Base-by-base conservation (phyloP, 2,797 vertebrate genomes). In the Mormyrus hasselquistii region DNA sequence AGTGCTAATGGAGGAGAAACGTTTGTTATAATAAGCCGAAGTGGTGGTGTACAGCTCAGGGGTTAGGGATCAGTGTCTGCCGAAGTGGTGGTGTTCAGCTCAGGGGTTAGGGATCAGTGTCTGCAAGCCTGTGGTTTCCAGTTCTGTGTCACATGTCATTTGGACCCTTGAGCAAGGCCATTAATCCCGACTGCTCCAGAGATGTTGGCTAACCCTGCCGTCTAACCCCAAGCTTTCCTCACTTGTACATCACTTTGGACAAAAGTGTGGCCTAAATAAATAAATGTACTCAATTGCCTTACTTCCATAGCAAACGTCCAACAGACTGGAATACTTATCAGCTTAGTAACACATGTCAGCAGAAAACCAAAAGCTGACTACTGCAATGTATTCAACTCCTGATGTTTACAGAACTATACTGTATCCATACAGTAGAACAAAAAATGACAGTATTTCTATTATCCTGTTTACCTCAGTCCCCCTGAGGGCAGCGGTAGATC, bases 281-380 rank as follows among this genome's bases (percentile, higher is more conserved):
- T 73, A 73, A 73, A 7, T 82, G 19, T 82, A n/a, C 41, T 82
- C 41, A 47, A 19, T n/a, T 79, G 34, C 29, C 34, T 79, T 79
- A 19, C 25, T 44, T 22, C 4, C 76, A 82, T 4, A 82, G 76
- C 16, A 44, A 3, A 82, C 8, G 38, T n/a, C 16, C 25, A 55
- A n/a, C 44, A 85, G n/a, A 29, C 82, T 85, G 47, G 25, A 85
- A 85, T 85, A 22, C 49, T 52, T 85, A 29, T 85, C 82, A 85
- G 25, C 22, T 85, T 29, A 49, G 44, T 85, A 25, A 49, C 49
- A 7, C 47, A 52, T 29, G 82, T 85, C 82, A 49, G 22, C 3
- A 52, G 41, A 52, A 49, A 12, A 85, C 82, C 12, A 3, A 52
- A 22, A 85, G 22, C 34, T 73, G 34, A 38, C 69, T 73, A 38